Evolutionary conservation across 2,113 vertebrate species (phyloP).

Genomic region (Gymnobelideus leadbeateri): DNA sequence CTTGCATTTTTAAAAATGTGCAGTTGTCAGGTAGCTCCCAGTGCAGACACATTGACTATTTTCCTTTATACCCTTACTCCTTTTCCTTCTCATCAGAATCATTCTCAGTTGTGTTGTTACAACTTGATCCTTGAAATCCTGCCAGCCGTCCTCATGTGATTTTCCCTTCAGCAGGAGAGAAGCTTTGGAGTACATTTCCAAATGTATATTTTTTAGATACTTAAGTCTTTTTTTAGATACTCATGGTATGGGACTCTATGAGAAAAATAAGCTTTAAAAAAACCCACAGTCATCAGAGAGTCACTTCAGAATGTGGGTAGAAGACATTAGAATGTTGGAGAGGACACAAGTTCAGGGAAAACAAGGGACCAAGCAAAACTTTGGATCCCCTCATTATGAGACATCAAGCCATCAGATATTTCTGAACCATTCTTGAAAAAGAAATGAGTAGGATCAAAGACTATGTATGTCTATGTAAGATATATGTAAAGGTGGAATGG

Average conservation of each 20-base stretch:
- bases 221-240: not conserved
- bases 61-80: not conserved
- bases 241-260: not conserved
- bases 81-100: not conserved
- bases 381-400: not conserved
- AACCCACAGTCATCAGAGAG: not conserved
- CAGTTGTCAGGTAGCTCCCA: not conserved
- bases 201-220: no score
- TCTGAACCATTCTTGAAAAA: not conserved
- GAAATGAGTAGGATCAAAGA: not conserved
- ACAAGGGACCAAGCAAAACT: no score
- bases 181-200: not conserved
- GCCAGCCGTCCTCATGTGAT: not conserved
- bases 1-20: not conserved
- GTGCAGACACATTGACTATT: not conserved
- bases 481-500: not conserved
- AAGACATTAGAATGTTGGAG: not conserved
- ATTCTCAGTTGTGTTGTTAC: not conserved
- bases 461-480: no score
- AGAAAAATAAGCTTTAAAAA: not conserved
- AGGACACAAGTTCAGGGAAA: not conserved
- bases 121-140: not conserved
- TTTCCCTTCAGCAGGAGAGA: not conserved
- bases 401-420: not conserved
- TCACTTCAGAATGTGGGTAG: not conserved